These are phyloP conservation scores for Lordiphosa stackelbergi DNA, from an alignment of 1,140 invertebrate species.

Conservation along the genomic window DNA sequence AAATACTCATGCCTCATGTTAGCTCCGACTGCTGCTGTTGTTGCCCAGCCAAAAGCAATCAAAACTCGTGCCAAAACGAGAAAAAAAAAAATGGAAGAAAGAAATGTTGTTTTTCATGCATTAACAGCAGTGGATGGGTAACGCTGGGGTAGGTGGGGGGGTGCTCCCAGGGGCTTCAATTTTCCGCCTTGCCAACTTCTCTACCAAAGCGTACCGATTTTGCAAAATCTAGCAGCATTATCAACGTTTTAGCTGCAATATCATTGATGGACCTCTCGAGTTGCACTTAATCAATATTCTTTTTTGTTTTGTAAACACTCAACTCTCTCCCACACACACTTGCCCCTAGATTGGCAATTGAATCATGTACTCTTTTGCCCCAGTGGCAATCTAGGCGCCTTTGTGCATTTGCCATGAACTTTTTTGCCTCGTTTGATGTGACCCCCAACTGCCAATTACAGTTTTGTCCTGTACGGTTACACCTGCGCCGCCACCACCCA, in stretches of 20 bases:
- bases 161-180: conserved; percentile 65
- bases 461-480: conserved; percentile 7
- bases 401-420: conserved; percentile 38
- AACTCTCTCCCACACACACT: conserved; percentile 16
- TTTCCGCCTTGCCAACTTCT: conserved; percentile 68
- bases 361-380: conserved; percentile 47
- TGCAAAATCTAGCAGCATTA: conserved; percentile 37
- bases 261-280: conserved; percentile 39
- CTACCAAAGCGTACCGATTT: conserved; percentile 25
- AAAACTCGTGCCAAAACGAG: conserved; percentile 71
- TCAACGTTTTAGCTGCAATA: conserved; percentile 67
- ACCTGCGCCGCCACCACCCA: neutral
- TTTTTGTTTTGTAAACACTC: conserved; percentile 22
- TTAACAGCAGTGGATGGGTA: conserved; percentile 13
- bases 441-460: conserved; percentile 41
- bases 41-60: conserved; percentile 65
- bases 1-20: conserved; percentile 36
- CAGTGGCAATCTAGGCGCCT: conserved; percentile 16
- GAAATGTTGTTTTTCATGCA: conserved; percentile 46
- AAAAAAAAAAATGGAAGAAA: conserved; percentile 24
- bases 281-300: conserved; percentile 73
- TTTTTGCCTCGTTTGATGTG: conserved; percentile 36
- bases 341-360: conserved; percentile 54
- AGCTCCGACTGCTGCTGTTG: neutral
- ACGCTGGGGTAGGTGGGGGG: too few relatives aligned